These are phyloP conservation scores for Gymnoscopelus microlampas DNA, from an alignment of 2,797 vertebrate species.

Conservation along the genomic window DNA sequence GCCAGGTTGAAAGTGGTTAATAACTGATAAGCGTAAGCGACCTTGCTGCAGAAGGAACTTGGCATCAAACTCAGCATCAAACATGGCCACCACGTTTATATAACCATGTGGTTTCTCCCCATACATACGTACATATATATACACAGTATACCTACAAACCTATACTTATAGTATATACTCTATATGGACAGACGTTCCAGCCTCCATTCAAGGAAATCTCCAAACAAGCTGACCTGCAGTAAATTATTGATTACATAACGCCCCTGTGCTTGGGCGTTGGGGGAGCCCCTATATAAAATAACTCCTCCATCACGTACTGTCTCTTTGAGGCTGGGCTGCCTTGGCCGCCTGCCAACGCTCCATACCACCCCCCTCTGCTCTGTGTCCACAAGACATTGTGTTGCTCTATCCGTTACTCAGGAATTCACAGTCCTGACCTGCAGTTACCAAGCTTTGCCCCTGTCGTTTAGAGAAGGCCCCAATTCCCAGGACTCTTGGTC, in stretches of 20 bases:
- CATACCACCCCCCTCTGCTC: conserved; percentile 32
- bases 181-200: too few species aligned
- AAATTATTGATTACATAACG: neutral
- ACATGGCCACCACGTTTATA: too few species aligned
- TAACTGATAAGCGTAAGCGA: too few species aligned
- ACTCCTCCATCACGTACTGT: neutral
- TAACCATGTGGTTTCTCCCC: too few species aligned
- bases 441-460: conserved; percentile 28
- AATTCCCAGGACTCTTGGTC: conserved; percentile 60
- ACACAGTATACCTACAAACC: too few species aligned
- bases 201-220: neutral
- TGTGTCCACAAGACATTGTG: conserved; percentile 54
- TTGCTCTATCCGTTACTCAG: conserved; percentile 54
- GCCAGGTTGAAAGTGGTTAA: too few species aligned
- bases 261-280: neutral
- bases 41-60: too few species aligned
- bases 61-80: too few species aligned
- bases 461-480: conserved; percentile 6
- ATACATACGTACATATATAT: too few species aligned
- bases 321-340: neutral
- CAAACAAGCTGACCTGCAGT: neutral
- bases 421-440: conserved; percentile 64
- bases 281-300: neutral
- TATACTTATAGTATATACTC: too few species aligned
- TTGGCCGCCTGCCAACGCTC: conserved; percentile 42